Percentiles rank a stretch among this genome's conserved stretches.
Conservation (phyloP, 2,113 vertebrate species). For the Candoia aspera region DNA sequence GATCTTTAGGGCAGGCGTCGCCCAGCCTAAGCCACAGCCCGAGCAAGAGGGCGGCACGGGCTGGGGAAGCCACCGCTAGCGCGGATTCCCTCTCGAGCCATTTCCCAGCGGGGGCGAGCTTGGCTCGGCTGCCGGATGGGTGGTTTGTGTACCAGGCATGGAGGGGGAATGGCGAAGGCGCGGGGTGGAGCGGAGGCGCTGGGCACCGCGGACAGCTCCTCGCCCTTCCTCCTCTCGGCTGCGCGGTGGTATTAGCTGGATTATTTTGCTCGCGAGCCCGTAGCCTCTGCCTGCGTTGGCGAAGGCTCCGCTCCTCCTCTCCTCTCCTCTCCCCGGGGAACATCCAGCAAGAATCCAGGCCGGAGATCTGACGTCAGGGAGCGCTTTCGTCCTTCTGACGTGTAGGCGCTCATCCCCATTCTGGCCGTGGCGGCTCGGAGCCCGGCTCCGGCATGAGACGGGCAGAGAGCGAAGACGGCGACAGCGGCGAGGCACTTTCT, state of each 20-base stretch:
- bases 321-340: conserved; percentile 64
- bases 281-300: conserved; percentile 2
- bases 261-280: not conserved
- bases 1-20: not conserved
- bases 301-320: conserved; percentile 16
- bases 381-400: conserved; percentile 89
- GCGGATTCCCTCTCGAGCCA: not conserved
- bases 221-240: not conserved
- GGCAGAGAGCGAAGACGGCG: not conserved
- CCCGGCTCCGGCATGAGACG: conserved; percentile 51
- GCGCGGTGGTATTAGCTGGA: not conserved
- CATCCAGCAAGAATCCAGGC: conserved; percentile 73
- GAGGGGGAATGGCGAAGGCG: not conserved
- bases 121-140: not conserved
- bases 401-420: conserved; percentile 81
- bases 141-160: not conserved
- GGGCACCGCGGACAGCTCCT: conserved; percentile 39
- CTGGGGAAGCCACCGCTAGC: not conserved
- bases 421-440: conserved; percentile 67
- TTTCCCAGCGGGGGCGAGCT: not conserved
- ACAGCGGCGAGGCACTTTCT: conserved; percentile 10
- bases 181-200: too few species aligned
- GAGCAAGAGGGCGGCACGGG: not conserved
- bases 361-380: conserved; percentile 92
- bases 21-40: not conserved